Evolutionary conservation across 2,888 invertebrate genomes (phyloP), one percentile per base, ranked within the genome.

Genomic region (Polylopha cassiicola): DNA sequence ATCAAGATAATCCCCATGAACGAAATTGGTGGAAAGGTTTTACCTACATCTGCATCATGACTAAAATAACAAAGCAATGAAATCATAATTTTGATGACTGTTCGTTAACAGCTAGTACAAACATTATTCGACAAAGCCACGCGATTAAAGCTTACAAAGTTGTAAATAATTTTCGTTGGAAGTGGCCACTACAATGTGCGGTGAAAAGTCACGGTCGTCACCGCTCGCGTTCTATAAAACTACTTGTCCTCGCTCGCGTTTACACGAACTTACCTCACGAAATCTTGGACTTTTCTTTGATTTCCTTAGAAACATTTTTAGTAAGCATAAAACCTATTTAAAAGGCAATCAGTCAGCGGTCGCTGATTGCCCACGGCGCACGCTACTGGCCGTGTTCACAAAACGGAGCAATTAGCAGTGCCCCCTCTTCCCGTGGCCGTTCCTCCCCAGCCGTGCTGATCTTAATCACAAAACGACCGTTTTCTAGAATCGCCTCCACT

Each of bases 401-500:
- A 85, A 85, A 85, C 85, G 85, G 81, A 65, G 84, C 84, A 85
- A 85, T 85, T 85, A 85, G 81, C 84, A 77, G 65, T 73, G 65
- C 68, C 72, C 72, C 70, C 62, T 63, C 58, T 61, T 55, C 46
- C 51, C 53, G 38, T 27, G 31, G 31, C 41, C 28, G 37, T 58
- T 57, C 57, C 65, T 64, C 64, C 59, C 47, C 46, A 48, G 46
- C 53, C 47, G 61, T 51, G 63, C 73, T 65, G 85, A 85, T 84
- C 73, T 36, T 80, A 76, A 85, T 85, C 85, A 80, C 71, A 85
- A 85, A 85, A 84, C 81, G 85, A 75, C 79, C 84, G 84, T 85
- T 84, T 85, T 85, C 84, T 80, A 76, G 81, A 85, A 84, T 84
- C 81, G 82, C 81, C 76, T 73, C 67, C 67, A 79, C 79, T 76